These are phyloP conservation scores for Solenopsis invicta DNA, from an alignment of 1,140 invertebrate genomes.

Conservation along the genomic window DNA sequence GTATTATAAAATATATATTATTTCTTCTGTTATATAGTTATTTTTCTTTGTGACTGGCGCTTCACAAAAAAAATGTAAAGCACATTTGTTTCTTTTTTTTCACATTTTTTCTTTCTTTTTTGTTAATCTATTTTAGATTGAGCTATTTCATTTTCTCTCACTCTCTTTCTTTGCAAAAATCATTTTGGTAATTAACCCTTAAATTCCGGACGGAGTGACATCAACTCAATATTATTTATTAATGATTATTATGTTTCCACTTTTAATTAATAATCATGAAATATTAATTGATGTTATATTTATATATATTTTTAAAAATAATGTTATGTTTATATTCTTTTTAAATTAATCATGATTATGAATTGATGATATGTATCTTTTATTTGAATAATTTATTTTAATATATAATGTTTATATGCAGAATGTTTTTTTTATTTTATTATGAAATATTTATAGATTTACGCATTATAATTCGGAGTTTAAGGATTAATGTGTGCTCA, in stretches of 20 bases:
- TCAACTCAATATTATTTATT: constrained; percentile 16
- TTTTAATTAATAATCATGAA: constrained; percentile 4
- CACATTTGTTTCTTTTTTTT: not conserved
- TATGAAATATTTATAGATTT: constrained; percentile 24
- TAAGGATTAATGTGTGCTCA: constrained; percentile 35
- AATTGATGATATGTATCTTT: not conserved
- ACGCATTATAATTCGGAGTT: not conserved
- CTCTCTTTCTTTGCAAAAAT: not conserved
- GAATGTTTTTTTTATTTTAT: constrained; percentile 30
- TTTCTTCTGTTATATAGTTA: not conserved
- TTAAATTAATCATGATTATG: not conserved
- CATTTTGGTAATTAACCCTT: constrained; percentile 17
- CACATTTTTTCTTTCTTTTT: too few species aligned
- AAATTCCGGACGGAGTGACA: not conserved
- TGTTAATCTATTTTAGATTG: not conserved
- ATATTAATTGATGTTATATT: not conserved
- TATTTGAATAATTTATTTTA: constrained; percentile 32
- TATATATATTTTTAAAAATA: not conserved
- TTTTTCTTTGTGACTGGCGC: not conserved
- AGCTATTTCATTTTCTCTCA: not conserved
- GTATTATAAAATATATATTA: constrained; percentile 38
- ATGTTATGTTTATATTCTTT: not conserved
- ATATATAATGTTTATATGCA: constrained; percentile 17
- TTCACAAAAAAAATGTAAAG: not conserved
- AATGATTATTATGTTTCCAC: constrained; percentile 19